phyloP scores from a whole-genome alignment of 2,888 invertebrate genomes.

The Lydus trimaculatus region DNA sequence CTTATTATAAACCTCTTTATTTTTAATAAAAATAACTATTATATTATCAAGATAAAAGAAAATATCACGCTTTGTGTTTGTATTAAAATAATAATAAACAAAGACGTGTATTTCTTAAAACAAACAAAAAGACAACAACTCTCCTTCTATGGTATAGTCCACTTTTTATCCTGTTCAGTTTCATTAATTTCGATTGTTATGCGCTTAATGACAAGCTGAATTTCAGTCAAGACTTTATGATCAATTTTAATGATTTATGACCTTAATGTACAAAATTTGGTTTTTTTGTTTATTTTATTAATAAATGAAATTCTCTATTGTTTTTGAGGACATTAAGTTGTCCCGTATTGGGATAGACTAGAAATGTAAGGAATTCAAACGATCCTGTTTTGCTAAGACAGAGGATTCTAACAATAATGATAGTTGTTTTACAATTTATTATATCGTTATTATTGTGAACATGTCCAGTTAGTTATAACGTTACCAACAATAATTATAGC shows the following conservation, averaged over 20 bases:
- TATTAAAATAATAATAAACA: no score
- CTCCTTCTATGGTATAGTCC: neutral
- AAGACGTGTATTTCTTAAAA: no score
- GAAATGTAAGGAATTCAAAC: constrained; percentile 22
- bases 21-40: neutral
- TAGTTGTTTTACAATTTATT: constrained; percentile 30
- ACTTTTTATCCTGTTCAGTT: neutral
- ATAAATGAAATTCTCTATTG: neutral
- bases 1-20: neutral
- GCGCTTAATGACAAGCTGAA: neutral
- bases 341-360: constrained; percentile 25
- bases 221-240: neutral
- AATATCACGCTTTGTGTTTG: neutral
- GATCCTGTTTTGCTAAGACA: constrained; percentile 20
- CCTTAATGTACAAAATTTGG: neutral
- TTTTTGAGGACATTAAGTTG: constrained; percentile 18
- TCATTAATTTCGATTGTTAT: neutral
- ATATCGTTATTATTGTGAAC: constrained; percentile 30
- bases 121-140: neutral
- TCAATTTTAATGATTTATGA: neutral
- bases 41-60: neutral
- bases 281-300: neutral
- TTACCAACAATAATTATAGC: neutral
- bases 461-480: constrained; percentile 29
- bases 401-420: constrained; percentile 24